Percentiles rank a stretch among this genome's conserved stretches.
Conservation (phyloP, 2,888 invertebrate species). For the Rhodophaea formosa region DNA sequence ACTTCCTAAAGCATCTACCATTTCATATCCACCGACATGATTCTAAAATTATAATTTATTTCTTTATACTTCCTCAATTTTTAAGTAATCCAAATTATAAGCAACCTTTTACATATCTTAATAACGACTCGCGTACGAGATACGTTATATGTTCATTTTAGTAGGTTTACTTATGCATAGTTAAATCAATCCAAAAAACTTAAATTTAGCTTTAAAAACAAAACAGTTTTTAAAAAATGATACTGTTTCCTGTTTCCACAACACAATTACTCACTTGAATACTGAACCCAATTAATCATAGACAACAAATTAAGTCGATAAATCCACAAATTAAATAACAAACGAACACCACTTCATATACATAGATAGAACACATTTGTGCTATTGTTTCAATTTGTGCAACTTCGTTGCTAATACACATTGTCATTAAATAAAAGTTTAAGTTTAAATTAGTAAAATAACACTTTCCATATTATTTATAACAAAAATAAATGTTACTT, state of each 20-base stretch:
- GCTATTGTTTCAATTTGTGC: constrained; percentile 16
- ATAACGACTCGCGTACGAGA: neutral
- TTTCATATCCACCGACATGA: neutral
- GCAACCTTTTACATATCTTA: neutral
- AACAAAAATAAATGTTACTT: constrained; percentile 1
- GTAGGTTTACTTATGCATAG: neutral
- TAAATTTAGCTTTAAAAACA: neutral
- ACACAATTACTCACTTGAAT: neutral
- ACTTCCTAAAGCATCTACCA: neutral
- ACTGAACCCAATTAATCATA: constrained; percentile 1
- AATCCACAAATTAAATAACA: neutral
- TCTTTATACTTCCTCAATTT: neutral
- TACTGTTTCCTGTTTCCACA: neutral
- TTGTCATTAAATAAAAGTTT: constrained; percentile 1
- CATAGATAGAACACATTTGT: constrained; percentile 6
- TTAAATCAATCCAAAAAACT: neutral
- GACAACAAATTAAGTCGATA: neutral
- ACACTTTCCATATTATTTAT: neutral
- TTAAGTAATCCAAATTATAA: neutral
- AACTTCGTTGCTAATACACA: constrained; percentile 9
- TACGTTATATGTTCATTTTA: neutral
- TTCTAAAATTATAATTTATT: neutral
- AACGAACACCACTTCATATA: neutral
- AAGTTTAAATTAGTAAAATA: constrained; percentile 8
- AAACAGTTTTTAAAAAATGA: neutral